These are phyloP conservation scores for Meteorus colon DNA, from an alignment of 2,888 invertebrate genomes.

Conservation along the genomic window DNA sequence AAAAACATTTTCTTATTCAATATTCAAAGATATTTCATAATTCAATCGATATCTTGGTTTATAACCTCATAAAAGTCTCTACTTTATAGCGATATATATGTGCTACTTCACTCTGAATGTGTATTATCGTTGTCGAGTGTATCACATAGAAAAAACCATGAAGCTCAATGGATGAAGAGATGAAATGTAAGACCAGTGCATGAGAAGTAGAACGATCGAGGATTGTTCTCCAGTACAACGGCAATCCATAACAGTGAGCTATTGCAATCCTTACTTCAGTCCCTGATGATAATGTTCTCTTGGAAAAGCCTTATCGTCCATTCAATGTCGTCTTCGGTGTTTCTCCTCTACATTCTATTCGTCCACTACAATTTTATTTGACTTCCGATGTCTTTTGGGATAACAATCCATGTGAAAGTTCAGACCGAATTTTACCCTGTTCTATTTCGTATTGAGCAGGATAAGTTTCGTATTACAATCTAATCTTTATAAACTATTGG, in stretches of 20 bases:
- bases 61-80: not conserved
- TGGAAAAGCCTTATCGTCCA: slow-evolving; percentile 27
- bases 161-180: slow-evolving; percentile 19
- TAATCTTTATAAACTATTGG: slow-evolving; percentile 32
- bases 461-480: slow-evolving; percentile 20
- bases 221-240: slow-evolving; percentile 26
- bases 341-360: slow-evolving; percentile 40
- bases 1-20: not conserved
- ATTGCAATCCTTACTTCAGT: slow-evolving; percentile 24
- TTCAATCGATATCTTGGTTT: not conserved
- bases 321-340: slow-evolving; percentile 28
- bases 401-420: slow-evolving; percentile 21
- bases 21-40: not conserved
- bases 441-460: slow-evolving; percentile 22
- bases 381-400: slow-evolving; percentile 55
- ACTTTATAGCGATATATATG: not conserved
- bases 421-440: not conserved
- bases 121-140: not conserved
- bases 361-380: slow-evolving; percentile 52
- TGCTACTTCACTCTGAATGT: not conserved
- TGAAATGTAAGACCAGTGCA: not conserved
- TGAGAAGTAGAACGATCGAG: not conserved
- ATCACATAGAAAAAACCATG: not conserved
- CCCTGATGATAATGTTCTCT: slow-evolving; percentile 33
- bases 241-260: slow-evolving; percentile 22